Conservation (phyloP, 2,888 invertebrate genomes). For the Julus scandinavius region DNA sequence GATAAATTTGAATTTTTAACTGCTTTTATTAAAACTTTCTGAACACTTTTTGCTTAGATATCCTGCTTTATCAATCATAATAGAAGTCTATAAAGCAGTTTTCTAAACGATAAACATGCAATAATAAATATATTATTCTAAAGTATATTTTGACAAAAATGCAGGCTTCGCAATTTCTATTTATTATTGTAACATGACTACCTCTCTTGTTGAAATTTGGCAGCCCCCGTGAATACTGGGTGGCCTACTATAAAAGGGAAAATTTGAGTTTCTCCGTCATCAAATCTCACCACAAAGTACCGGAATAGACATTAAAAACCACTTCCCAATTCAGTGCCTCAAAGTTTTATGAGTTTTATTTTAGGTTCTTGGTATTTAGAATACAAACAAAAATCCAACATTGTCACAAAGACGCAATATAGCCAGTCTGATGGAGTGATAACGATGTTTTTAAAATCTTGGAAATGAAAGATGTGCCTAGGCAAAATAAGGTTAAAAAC, state of each 20-base stretch:
- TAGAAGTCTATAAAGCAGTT: neutral
- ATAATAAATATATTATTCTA: neutral
- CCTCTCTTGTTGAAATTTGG: neutral
- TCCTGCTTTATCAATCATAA: neutral
- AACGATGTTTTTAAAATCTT: neutral
- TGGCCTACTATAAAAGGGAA: neutral
- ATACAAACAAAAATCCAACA: neutral
- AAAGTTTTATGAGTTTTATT: neutral
- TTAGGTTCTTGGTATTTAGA: constrained; percentile 12
- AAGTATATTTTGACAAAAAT: neutral
- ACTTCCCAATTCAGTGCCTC: neutral
- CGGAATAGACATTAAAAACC: neutral
- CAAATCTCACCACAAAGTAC: neutral
- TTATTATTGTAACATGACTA: neutral
- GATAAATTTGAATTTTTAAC: no score
- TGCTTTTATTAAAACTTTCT: no score
- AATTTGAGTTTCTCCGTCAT: neutral
- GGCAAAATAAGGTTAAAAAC: neutral
- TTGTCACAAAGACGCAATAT: neutral
- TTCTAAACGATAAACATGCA: neutral
- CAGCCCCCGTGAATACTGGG: neutral
- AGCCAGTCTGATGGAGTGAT: neutral
- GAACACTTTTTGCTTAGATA: no score
- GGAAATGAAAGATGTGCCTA: neutral
- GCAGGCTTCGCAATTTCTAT: neutral